Evolutionary conservation across 1,140 invertebrate species (phyloP).

Genomic region (Proales similis): DNA sequence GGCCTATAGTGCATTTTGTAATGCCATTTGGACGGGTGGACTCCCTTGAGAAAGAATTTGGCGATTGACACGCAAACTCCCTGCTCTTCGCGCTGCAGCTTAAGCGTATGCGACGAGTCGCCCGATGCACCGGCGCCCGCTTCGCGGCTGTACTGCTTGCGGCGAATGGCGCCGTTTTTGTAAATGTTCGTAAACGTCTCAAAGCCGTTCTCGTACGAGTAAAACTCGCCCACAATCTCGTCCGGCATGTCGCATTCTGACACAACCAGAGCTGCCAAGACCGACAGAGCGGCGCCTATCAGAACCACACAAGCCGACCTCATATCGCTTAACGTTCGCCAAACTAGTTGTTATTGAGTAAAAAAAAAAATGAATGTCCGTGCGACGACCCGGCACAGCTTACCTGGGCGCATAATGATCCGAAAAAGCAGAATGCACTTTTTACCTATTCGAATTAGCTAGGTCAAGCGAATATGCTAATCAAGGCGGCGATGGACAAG

Average conservation of each 20-base stretch:
- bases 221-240: slow-evolving; percentile 35
- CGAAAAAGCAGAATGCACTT: no score
- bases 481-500: no score
- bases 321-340: no score
- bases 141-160: slow-evolving; percentile 30
- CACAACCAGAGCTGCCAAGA: no score
- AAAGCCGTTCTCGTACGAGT: slow-evolving; percentile 35
- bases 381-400: no score
- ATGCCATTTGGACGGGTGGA: slow-evolving; percentile 35
- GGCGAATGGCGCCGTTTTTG: background rate
- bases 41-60: slow-evolving; percentile 22
- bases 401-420: no score
- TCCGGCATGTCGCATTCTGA: slow-evolving; percentile 31
- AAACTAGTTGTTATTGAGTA: no score
- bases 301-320: no score
- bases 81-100: slow-evolving; percentile 5
- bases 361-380: no score
- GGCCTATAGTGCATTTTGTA: slow-evolving; percentile 37
- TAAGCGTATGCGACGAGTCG: slow-evolving; percentile 19
- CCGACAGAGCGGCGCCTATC: no score
- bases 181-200: slow-evolving; percentile 29
- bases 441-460: no score
- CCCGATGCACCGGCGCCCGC: slow-evolving; percentile 33
- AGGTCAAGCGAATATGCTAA: no score
- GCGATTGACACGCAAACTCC: slow-evolving; percentile 11